A percentile compares a stretch with the other conserved stretches of the same genome.
Evolutionary conservation across 1,140 invertebrate species (phyloP).

Genomic region (Dolichoris vasculosae): DNA sequence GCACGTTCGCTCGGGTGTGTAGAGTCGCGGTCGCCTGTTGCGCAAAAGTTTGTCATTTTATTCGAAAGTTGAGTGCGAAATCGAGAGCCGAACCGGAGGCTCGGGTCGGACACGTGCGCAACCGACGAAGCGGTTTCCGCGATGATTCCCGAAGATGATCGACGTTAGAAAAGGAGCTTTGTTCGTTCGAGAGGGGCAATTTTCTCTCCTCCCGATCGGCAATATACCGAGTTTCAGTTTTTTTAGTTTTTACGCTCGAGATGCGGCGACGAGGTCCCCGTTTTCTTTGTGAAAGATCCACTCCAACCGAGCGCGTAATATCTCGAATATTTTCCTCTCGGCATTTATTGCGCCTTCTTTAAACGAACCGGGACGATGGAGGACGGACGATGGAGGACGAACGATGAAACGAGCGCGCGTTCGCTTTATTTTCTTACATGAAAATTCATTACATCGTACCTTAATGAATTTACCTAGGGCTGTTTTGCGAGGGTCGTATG

Average conservation of each 20-base stretch:
- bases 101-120: constrained; percentile 6
- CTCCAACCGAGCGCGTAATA: not conserved
- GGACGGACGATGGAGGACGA: not conserved
- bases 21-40: not conserved
- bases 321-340: not conserved
- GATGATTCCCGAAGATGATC: constrained; percentile 35
- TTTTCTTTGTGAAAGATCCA: not conserved
- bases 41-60: constrained; percentile 10
- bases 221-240: not conserved
- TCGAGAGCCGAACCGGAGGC: not conserved
- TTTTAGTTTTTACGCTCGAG: constrained; percentile 15
- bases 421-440: not conserved
- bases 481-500: constrained; percentile 8
- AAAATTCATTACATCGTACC: constrained; percentile 32
- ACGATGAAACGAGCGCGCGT: no score
- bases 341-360: constrained; percentile 6
- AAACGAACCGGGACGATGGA: not conserved
- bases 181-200: not conserved
- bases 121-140: constrained; percentile 20
- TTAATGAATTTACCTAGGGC: constrained; percentile 35
- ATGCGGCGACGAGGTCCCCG: not conserved
- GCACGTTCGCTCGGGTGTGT: not conserved
- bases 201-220: not conserved
- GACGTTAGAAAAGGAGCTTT: constrained; percentile 35
- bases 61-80: not conserved